Conservation (phyloP, 2,888 invertebrate genomes). For the Metalampra italica region DNA sequence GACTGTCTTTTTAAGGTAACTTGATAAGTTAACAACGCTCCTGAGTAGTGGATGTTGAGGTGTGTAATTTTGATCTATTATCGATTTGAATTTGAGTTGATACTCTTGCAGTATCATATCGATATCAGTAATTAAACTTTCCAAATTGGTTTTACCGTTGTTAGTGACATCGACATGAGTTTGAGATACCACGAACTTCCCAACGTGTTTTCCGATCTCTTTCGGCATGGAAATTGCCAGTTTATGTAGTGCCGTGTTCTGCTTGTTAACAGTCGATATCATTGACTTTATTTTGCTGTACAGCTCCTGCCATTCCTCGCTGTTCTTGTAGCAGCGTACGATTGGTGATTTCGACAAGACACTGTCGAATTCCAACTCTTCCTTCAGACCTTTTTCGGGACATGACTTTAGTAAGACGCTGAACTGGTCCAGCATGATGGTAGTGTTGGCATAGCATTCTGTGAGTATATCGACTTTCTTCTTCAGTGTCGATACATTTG, state of each 20-base stretch:
- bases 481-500: conserved; percentile 49
- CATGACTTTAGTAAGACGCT: conserved; percentile 79
- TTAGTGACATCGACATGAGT: conserved; percentile 50
- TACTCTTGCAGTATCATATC: conserved; percentile 45
- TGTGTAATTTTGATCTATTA: conserved; percentile 23
- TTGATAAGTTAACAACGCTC: conserved; percentile 41
- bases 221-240: conserved; percentile 42
- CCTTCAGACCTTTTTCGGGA: conserved; percentile 42
- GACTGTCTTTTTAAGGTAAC: conserved; percentile 41
- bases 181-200: conserved; percentile 42
- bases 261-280: conserved; percentile 49
- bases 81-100: conserved; percentile 42
- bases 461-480: conserved; percentile 58
- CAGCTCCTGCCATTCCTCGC: conserved; percentile 56
- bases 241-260: conserved; percentile 55
- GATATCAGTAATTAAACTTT: conserved; percentile 38
- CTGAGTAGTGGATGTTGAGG: conserved; percentile 53
- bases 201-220: conserved; percentile 34
- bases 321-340: conserved; percentile 55
- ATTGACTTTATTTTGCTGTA: conserved; percentile 49
- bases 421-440: conserved; percentile 83
- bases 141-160: conserved; percentile 45
- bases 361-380: conserved; percentile 53
- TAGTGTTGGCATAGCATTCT: conserved; percentile 68
- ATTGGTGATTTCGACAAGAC: conserved; percentile 56